Evolutionary conservation across 2,113 vertebrate species (phyloP), one percentile per base, ranked within the genome.

Genomic region (Sylvicapra grimmia): DNA sequence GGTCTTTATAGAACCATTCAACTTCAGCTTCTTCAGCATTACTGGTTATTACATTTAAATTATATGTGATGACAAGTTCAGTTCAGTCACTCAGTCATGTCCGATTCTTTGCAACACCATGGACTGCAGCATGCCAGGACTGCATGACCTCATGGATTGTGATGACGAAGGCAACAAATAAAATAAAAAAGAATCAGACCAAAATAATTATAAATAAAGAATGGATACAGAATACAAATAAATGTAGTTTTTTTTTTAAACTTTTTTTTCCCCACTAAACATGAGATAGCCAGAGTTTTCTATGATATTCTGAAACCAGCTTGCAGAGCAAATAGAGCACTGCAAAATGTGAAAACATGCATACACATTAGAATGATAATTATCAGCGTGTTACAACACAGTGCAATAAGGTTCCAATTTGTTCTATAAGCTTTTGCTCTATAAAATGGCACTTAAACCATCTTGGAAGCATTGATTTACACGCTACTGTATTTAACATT

Each of bases 301-400:
- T 3, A 47, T 79, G 16, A 40, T 56, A 63, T 19, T 83, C 31
- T 40, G 54, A 86, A 82, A 87, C 68, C 13, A 93, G 13, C 25
- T 84, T 47, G 21, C 36, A 59, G 59, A 86, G 77, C 19, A 89
- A 59, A 96, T 4, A 89, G 58, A 21, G 25, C 49, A 58, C 19
- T 72, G 61, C 44, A 88, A 87, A 79, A 90, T 68, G 88, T 90
- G 18, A 92, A 84, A 13, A 58, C 40, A 80, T 21, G 54, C 27
- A 36, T 33, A n/a, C 36, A 95, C 49, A 75, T 18, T 94, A 90
- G 54, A 56, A 92, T 90, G 40, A 92, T 75, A 96, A 94, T 94
- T 96, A 96, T 16, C 80, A 92, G 80, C 58, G 54, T 97, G 88
- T 93, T 97, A 95, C 92, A 95, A 92, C n/a, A 77, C 8, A 75